Conservation (phyloP, 2,113 vertebrate species). For the Podarcis raffonei region DNA sequence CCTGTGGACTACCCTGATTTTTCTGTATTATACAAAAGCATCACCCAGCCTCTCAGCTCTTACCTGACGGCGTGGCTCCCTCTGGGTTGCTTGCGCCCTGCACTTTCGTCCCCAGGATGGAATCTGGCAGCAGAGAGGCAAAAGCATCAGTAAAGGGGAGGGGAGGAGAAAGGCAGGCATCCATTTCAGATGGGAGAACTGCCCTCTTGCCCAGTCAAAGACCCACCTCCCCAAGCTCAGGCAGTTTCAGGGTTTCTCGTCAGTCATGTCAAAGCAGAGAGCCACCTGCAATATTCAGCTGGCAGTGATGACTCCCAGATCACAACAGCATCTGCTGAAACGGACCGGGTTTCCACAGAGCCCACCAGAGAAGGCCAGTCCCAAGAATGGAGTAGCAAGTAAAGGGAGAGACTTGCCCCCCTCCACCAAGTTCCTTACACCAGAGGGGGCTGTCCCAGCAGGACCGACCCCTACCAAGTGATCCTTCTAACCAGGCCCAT, state of each 20-base stretch:
- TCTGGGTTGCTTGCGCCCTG: background rate
- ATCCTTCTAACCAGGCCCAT: too few relatives aligned
- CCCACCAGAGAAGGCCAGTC: too few relatives aligned
- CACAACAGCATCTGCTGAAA: background rate
- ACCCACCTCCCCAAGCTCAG: background rate
- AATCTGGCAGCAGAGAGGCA: constrained; percentile 3
- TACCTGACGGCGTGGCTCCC: background rate
- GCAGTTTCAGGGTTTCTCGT: background rate
- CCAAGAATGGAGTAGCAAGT: too few relatives aligned
- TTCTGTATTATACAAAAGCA: too few relatives aligned
- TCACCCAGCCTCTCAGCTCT: background rate
- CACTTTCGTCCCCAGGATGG: constrained; percentile 5
- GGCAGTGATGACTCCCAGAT: too few relatives aligned
- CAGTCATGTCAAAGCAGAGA: background rate
- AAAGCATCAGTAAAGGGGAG: background rate
- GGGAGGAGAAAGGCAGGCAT: too few relatives aligned
- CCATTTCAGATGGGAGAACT: background rate
- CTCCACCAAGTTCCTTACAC: too few relatives aligned
- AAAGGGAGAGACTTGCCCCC: too few relatives aligned
- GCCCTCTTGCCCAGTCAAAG: too few relatives aligned
- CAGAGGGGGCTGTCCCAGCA: too few relatives aligned
- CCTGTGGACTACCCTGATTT: background rate
- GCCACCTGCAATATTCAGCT: background rate
- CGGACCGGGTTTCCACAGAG: too few relatives aligned
- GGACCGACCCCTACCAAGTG: too few relatives aligned